Conservation (phyloP, 1,140 invertebrate species). For the Drosophila nigrodunni region DNA sequence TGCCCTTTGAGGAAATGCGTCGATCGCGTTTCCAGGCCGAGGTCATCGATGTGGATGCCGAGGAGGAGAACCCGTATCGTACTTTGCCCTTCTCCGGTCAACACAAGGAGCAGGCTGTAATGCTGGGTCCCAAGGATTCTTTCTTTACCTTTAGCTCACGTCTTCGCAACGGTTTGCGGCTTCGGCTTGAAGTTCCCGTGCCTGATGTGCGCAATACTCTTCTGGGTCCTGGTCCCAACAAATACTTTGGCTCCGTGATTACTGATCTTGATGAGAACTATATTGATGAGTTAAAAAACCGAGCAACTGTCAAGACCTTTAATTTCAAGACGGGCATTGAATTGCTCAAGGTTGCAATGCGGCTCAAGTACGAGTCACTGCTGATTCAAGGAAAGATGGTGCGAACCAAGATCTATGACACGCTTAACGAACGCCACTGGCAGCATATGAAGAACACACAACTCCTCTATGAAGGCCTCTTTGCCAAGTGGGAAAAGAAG, state of each 20-base stretch:
- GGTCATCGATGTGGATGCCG: conserved; percentile 65
- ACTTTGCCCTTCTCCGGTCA: conserved; percentile 77
- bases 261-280: conserved; percentile 84
- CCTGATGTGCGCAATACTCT: conserved; percentile 56
- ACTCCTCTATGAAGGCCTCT: conserved; percentile 68
- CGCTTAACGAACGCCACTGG: conserved; percentile 77
- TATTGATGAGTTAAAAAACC: conserved; percentile 73
- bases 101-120: conserved; percentile 62
- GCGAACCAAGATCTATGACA: conserved; percentile 78
- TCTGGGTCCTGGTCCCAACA: conserved; percentile 48
- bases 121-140: conserved; percentile 67
- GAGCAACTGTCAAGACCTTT: conserved; percentile 66
- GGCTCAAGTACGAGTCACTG: conserved; percentile 78
- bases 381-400: conserved; percentile 78
- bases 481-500: conserved; percentile 78
- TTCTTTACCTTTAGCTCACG: conserved; percentile 77
- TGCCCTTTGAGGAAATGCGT: conserved; percentile 81
- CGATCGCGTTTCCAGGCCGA: conserved; percentile 72
- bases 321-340: conserved; percentile 70
- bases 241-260: conserved; percentile 63
- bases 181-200: conserved; percentile 70
- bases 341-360: conserved; percentile 70
- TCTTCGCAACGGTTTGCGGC: conserved; percentile 65
- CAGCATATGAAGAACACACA: conserved; percentile 68
- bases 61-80: conserved; percentile 73